Percentiles rank a stretch among this genome's conserved stretches.
phyloP scores from a whole-genome alignment of 2,113 vertebrate species.

The Dasyprocta punctata region DNA sequence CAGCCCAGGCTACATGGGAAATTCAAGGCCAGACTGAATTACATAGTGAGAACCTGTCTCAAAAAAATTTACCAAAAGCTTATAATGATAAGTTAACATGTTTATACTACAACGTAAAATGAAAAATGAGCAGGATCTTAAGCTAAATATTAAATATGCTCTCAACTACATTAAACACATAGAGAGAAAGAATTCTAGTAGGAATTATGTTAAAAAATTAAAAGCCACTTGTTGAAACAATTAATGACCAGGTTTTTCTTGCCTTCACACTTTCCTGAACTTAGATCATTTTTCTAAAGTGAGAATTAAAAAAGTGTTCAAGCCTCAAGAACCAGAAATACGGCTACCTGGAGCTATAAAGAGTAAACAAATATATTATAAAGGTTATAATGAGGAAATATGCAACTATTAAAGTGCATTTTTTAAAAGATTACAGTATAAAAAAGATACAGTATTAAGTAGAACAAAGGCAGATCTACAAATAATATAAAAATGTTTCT shows the following conservation, averaged over 20 bases:
- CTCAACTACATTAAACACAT: background rate
- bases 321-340: slow-evolving; percentile 38
- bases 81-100: background rate
- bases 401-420: background rate
- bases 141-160: background rate
- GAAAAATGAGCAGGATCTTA: background rate
- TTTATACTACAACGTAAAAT: background rate
- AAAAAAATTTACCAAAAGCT: background rate
- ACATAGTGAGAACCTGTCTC: background rate
- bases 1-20: background rate
- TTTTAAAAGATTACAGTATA: slow-evolving; percentile 21
- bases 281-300: slow-evolving; percentile 8
- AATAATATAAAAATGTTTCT: background rate
- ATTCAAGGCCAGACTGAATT: background rate
- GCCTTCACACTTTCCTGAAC: background rate
- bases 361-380: slow-evolving; percentile 1
- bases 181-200: background rate
- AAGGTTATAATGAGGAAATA: slow-evolving; percentile 25
- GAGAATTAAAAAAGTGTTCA: background rate
- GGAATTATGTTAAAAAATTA: background rate
- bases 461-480: no score
- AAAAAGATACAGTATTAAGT: background rate
- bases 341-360: background rate
- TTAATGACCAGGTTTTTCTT: background rate
- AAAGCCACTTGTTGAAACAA: background rate